Conservation (phyloP, 1,140 invertebrate genomes). For the Ditylenchus dipsaci region DNA sequence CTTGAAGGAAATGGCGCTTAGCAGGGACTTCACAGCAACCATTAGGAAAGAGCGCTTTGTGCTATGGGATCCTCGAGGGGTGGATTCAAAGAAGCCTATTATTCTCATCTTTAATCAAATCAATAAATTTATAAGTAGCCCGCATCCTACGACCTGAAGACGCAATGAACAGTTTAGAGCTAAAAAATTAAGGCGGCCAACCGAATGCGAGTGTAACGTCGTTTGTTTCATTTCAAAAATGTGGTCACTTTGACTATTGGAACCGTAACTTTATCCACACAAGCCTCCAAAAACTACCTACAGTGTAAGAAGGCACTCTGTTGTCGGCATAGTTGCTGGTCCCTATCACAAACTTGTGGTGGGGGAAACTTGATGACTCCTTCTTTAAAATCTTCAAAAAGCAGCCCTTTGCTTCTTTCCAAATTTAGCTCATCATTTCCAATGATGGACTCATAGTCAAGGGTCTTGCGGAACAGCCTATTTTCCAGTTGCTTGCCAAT, state of each 20-base stretch:
- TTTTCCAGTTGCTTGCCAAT: slow-evolving; percentile 27
- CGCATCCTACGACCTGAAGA: neutral
- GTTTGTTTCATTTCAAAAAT: neutral
- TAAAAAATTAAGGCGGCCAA: too few species aligned
- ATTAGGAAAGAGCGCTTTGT: too few species aligned
- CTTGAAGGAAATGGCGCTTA: too few species aligned
- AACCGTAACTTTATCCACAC: too few species aligned
- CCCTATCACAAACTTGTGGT: slow-evolving; percentile 39
- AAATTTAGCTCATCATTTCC: slow-evolving; percentile 34
- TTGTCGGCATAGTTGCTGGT: slow-evolving; percentile 36
- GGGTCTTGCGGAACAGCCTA: slow-evolving; percentile 19
- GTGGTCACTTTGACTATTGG: neutral
- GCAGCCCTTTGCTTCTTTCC: slow-evolving; percentile 32
- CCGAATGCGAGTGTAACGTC: too few species aligned
- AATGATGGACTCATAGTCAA: slow-evolving; percentile 24
- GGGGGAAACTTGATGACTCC: slow-evolving; percentile 40
- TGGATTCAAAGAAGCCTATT: too few species aligned
- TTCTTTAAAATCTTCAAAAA: slow-evolving; percentile 41
- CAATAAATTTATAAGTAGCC: too few species aligned
- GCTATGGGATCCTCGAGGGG: too few species aligned
- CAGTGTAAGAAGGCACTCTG: slow-evolving; percentile 44
- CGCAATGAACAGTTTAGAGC: neutral
- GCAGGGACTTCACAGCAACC: too few species aligned
- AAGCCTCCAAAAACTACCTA: neutral
- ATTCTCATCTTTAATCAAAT: too few species aligned